Evolutionary conservation across 2,888 invertebrate genomes (phyloP), one percentile per base, ranked within the genome.

Genomic region (Pediacus dermestoides): DNA sequence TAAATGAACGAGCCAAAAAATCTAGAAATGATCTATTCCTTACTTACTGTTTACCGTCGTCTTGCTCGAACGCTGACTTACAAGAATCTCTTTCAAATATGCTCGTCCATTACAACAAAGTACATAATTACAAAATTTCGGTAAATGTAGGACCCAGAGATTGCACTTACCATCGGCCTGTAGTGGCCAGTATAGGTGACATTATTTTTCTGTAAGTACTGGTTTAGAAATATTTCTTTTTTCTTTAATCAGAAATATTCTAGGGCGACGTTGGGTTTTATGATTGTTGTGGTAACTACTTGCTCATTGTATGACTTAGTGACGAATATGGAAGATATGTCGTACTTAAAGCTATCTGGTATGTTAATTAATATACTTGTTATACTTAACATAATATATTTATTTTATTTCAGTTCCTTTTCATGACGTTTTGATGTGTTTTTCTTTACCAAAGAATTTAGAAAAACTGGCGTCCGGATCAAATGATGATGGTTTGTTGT

Each of bases 1-100:
- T 42, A 0, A 40, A 42, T 11, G 48, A 50, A 15, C 32, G 36
- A 2, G 30, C 40, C 7, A 43, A 39, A 9, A 45, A 22, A 15
- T 42, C 50, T 2, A 39, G 58, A 18, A 58, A 58, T 46, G 53
- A 63, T 34, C 52, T 77, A 0, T 74, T 75, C 36, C 79, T 79
- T 75, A 78, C 78, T 2, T 74, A 76, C 0, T 81, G 80, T 53
- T 70, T 79, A 8, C 80, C 80, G 8, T 74, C 74, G 25, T 69
- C 74, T 0, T 80, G 80, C 50, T 66, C 69, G 13, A 68, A 73
- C 1, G 56, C 63, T 3, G 74, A 78, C 4, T 71, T 80, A n/a
- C 68, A 70, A 13, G 56, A 63, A 9, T 46, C 50, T 16, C 34
- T 63, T 11, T 37, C 53, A 14, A 37, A 48, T 14, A 34, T 49